phyloP scores from a whole-genome alignment of 2,888 invertebrate genomes.

The Cantharis flavilabris region DNA sequence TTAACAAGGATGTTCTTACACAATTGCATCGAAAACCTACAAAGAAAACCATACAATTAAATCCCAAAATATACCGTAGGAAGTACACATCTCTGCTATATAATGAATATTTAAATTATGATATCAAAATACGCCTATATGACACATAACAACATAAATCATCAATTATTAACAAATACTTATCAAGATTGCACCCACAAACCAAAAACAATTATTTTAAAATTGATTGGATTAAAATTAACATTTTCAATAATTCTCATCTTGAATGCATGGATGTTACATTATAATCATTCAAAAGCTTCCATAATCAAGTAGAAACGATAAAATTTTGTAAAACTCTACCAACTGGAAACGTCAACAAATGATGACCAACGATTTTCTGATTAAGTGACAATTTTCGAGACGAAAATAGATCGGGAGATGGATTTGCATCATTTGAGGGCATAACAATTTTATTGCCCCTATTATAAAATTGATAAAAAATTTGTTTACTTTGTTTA shows the following conservation, averaged over 20 bases:
- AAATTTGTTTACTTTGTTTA: no score
- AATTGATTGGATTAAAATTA: background rate
- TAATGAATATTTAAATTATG: background rate
- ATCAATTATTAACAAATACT: background rate
- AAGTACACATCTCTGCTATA: background rate
- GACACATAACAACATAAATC: background rate
- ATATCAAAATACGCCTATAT: background rate
- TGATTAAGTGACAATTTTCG: background rate
- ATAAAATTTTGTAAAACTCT: background rate
- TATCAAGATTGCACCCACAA: background rate
- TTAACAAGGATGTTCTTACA: background rate
- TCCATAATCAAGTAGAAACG: background rate
- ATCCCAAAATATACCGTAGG: background rate
- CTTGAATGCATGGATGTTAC: background rate
- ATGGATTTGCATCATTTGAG: background rate
- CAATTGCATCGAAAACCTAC: background rate
- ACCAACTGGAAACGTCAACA: background rate
- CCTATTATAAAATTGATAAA: no score
- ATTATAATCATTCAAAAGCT: background rate
- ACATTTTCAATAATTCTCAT: background rate
- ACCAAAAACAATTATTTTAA: background rate
- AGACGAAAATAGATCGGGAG: background rate
- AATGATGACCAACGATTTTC: background rate
- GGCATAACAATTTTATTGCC: background rate
- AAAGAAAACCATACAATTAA: background rate